Percentiles rank a stretch among this genome's conserved stretches.
Evolutionary conservation across 2,797 vertebrate genomes (phyloP).

Genomic region (Odontamblyopus lacepedii): DNA sequence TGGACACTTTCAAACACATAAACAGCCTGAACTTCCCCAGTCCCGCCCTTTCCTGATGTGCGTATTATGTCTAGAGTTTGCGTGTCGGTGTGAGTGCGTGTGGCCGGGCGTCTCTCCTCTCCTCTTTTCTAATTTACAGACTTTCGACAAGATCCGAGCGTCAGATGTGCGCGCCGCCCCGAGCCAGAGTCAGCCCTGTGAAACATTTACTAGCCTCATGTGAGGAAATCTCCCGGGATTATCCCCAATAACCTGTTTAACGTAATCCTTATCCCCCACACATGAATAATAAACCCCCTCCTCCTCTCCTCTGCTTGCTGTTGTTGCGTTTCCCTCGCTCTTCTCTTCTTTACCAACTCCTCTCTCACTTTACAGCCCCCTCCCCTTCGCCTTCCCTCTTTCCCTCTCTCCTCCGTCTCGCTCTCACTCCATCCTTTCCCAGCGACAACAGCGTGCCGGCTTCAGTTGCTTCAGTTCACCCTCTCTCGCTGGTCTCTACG

Average conservation of each 20-base stretch:
- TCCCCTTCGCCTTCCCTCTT: conserved; percentile 49
- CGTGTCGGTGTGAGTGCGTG: conserved; percentile 21
- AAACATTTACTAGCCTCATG: conserved; percentile 75
- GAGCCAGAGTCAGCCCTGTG: conserved; percentile 51
- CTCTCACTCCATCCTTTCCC: conserved; percentile 61
- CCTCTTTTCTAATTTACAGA: conserved; percentile 60
- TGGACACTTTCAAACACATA: too few relatives aligned
- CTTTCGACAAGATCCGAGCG: conserved; percentile 64
- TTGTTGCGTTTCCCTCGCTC: conserved; percentile 35
- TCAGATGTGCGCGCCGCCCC: conserved; percentile 34
- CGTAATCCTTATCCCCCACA: conserved; percentile 79
- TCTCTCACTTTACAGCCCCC: conserved; percentile 63
- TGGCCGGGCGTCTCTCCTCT: conserved; percentile 34
- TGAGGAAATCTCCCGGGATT: conserved; percentile 76
- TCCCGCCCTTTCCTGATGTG: neutral
- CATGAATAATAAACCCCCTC: conserved; percentile 76
- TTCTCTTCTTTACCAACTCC: conserved; percentile 53
- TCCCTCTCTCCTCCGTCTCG: conserved; percentile 40
- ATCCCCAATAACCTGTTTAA: conserved; percentile 83
- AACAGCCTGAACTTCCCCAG: too few relatives aligned
- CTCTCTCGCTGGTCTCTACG: conserved; percentile 32
- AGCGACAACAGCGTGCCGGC: conserved; percentile 33
- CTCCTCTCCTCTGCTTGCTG: conserved; percentile 13
- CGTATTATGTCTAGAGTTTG: conserved; percentile 3
- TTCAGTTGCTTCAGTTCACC: conserved; percentile 42